Evolutionary conservation across 2,113 vertebrate species (phyloP).

Genomic region (Oophaga pumilio): DNA sequence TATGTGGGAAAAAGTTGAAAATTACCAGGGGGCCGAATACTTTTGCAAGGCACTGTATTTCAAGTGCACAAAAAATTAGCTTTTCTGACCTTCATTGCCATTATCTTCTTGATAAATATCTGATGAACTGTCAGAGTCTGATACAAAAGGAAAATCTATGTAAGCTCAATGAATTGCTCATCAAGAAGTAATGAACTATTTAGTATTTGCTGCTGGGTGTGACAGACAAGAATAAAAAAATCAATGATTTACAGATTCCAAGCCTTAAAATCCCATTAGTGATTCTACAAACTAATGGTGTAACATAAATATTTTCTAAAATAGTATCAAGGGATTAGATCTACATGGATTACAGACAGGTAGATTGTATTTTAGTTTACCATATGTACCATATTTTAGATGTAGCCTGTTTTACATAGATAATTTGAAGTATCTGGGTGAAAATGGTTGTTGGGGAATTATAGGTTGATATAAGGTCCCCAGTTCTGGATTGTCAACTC

Average conservation of each 20-base stretch:
- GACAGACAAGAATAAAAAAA: not conserved
- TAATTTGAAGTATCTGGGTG: too few species aligned
- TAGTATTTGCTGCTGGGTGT: not conserved
- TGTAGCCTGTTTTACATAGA: too few species aligned
- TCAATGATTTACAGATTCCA: not conserved
- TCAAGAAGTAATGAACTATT: not conserved
- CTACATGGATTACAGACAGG: not conserved
- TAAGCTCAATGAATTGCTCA: not conserved
- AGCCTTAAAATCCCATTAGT: not conserved
- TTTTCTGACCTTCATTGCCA: not conserved
- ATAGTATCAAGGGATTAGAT: not conserved
- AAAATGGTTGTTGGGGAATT: too few species aligned
- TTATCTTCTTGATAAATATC: not conserved
- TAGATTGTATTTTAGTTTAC: not conserved
- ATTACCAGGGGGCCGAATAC: too few species aligned
- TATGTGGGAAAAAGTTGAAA: too few species aligned
- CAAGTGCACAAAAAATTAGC: not conserved
- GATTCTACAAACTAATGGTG: not conserved
- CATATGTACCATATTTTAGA: too few species aligned
- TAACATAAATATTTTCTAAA: not conserved
- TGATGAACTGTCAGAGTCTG: not conserved
- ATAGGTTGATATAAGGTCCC: too few species aligned
- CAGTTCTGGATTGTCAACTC: too few species aligned
- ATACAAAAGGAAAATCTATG: not conserved
- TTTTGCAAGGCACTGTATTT: too few species aligned